Percentiles rank a stretch among this genome's conserved stretches.
Evolutionary conservation across 2,888 invertebrate genomes (phyloP).

Genomic region (Schrankia costaestrigalis): DNA sequence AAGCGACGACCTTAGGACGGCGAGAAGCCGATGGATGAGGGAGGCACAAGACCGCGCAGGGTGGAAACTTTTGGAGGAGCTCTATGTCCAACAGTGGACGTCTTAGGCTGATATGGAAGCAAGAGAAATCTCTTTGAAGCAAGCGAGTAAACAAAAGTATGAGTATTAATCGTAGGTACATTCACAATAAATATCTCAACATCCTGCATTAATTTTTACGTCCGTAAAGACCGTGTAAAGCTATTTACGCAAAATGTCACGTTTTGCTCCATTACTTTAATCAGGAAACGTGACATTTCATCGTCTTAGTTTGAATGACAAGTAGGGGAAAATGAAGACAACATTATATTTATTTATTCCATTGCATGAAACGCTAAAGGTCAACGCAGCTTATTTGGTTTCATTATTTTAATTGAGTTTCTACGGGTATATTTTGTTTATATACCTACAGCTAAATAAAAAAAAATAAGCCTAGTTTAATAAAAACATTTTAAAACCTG

Average conservation of each 20-base stretch:
- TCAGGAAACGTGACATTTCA: conserved; percentile 37
- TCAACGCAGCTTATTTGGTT: conserved; percentile 2
- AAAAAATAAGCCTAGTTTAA: no score
- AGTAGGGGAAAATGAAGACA: conserved; percentile 5
- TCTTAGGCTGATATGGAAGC: no score
- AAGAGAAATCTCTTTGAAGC: no score
- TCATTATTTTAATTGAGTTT: neutral
- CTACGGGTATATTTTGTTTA: neutral
- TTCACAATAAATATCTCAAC: conserved; percentile 8
- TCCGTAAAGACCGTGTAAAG: conserved; percentile 16
- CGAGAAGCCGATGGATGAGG: no score
- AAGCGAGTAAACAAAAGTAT: no score
- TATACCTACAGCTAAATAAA: no score
- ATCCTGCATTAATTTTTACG: conserved; percentile 18
- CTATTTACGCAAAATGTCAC: conserved; percentile 32
- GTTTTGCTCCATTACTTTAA: conserved; percentile 26
- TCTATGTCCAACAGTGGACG: no score
- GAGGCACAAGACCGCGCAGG: no score
- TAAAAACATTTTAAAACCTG: no score
- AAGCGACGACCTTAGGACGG: no score
- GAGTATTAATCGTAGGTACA: no score
- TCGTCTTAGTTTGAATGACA: conserved; percentile 17
- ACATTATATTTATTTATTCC: conserved; percentile 6
- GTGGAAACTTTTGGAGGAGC: no score
- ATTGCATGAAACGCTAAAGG: conserved; percentile 1